These are phyloP conservation scores for Galeopsomyia nigrocyanea DNA, from an alignment of 2,888 invertebrate species.

Conservation along the genomic window DNA sequence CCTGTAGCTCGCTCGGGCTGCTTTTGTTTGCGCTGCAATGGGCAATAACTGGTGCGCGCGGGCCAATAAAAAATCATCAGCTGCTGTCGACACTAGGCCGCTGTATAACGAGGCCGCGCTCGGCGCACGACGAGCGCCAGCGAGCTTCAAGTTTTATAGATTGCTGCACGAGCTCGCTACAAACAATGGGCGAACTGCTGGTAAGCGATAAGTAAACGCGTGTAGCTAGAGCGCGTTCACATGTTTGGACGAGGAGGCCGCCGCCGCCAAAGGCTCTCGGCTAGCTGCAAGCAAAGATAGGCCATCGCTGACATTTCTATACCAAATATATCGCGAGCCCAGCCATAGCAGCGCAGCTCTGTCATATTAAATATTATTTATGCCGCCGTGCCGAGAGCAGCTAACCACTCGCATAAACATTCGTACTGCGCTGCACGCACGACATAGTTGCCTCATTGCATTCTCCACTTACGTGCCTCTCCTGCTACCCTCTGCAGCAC, in stretches of 20 bases:
- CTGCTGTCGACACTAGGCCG: background rate
- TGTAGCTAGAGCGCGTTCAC: background rate
- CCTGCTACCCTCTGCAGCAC: too few relatives aligned
- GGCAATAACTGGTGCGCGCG: background rate
- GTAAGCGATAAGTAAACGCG: too few relatives aligned
- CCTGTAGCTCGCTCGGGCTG: background rate
- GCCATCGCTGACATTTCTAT: conserved; percentile 68
- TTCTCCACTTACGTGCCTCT: too few relatives aligned
- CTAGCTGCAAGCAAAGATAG: conserved; percentile 64
- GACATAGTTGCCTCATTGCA: background rate
- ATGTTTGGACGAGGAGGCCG: background rate
- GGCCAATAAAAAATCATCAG: too few relatives aligned
- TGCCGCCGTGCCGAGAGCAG: conserved; percentile 52
- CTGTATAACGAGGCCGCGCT: conserved; percentile 2
- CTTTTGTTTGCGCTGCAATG: conserved; percentile 17
- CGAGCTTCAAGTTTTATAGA: too few relatives aligned
- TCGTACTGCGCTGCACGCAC: background rate
- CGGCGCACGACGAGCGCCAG: background rate
- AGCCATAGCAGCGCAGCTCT: conserved; percentile 62
- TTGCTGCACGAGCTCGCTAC: too few relatives aligned
- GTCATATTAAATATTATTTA: conserved; percentile 70
- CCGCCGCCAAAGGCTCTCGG: conserved; percentile 21
- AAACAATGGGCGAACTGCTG: too few relatives aligned
- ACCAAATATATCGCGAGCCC: conserved; percentile 65
- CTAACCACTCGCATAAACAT: conserved; percentile 44